phyloP scores from a whole-genome alignment of 2,797 vertebrate species.

The Mus spretus region DNA sequence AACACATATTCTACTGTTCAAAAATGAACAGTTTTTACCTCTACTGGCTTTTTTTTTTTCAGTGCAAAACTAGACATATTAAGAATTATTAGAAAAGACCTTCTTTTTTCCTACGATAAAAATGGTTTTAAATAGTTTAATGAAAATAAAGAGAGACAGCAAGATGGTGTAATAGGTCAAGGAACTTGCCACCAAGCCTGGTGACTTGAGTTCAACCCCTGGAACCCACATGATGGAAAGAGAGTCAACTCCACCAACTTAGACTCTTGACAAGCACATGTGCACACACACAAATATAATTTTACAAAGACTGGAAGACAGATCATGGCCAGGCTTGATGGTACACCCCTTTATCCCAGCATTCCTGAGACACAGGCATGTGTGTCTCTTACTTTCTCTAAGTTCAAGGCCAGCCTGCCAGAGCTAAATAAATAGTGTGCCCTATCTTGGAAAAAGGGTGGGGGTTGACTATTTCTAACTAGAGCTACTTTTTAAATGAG shows the following conservation, averaged over 20 bases:
- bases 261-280: background rate
- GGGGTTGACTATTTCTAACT: background rate
- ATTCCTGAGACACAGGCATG: background rate
- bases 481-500: slow-evolving; percentile 43
- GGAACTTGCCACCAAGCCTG: background rate
- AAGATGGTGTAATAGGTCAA: background rate
- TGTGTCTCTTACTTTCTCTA: background rate
- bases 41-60: background rate
- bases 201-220: background rate
- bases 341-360: background rate
- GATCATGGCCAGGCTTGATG: background rate
- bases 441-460: background rate
- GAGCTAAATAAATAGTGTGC: no score
- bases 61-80: slow-evolving; percentile 37
- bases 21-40: slow-evolving; percentile 16
- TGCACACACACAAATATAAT: background rate
- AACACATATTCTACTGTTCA: background rate
- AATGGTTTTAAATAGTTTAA: slow-evolving; percentile 51
- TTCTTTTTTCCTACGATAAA: slow-evolving; percentile 36
- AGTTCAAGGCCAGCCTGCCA: background rate
- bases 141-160: slow-evolving; percentile 43
- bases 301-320: background rate
- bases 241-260: background rate
- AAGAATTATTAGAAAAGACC: slow-evolving; percentile 48
- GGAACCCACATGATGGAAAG: background rate